Conservation (phyloP, 2,797 vertebrate genomes). For the Micropoecilia bifurca region DNA sequence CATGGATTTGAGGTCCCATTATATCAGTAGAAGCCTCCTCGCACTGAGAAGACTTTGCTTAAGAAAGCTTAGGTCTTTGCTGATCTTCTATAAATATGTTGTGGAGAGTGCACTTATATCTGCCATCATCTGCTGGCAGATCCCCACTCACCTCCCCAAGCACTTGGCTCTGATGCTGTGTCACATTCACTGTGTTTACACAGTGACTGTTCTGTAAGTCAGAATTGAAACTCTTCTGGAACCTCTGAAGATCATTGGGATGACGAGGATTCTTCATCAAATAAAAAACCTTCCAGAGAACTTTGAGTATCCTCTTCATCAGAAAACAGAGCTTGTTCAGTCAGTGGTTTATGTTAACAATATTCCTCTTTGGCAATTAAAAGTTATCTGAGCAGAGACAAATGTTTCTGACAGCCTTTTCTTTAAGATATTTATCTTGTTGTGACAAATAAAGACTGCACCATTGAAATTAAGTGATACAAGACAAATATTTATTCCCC, state of each 20-base stretch:
- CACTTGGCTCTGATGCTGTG: too few species aligned
- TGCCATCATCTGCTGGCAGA: neutral
- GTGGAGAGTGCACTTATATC: neutral
- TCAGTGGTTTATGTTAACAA: neutral
- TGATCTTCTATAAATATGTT: neutral
- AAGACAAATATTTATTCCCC: neutral
- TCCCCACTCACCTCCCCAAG: too few species aligned
- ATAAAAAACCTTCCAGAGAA: neutral
- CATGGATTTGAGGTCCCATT: too few species aligned
- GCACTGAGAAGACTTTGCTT: too few species aligned
- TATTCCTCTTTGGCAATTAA: neutral
- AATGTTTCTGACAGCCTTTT: neutral
- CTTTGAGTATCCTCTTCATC: neutral
- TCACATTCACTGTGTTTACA: neutral
- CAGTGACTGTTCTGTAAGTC: neutral
- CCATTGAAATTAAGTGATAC: neutral
- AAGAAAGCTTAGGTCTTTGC: too few species aligned
- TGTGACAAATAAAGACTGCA: neutral
- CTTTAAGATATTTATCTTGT: neutral
- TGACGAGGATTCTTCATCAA: neutral
- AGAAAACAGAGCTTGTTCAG: neutral
- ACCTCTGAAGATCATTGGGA: neutral
- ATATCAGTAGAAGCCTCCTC: too few species aligned
- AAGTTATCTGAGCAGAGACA: neutral
- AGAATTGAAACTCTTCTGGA: neutral